Base-by-base conservation (phyloP, 1,140 invertebrate species). In the Vollenhovia emeryi region DNA sequence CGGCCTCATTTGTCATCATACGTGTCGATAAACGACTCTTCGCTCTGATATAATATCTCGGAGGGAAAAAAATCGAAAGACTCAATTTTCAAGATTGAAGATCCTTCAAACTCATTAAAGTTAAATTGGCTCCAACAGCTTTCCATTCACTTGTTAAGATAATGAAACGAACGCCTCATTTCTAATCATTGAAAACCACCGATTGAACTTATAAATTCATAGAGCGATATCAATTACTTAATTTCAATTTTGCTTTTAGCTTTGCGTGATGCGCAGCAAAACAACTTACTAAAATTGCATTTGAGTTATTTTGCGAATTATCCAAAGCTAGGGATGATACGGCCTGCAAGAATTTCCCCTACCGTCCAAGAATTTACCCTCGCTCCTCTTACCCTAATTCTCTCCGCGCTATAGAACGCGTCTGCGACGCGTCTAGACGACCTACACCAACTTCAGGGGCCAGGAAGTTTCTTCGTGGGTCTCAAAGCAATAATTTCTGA, bases 381-480 rank as follows among this genome's bases (percentile, higher is more conserved):
- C 36, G 62, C 69, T 55, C 45, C 55, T 83, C 66, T 78, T 85
- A 86, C 68, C 86, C 88, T 74, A 85, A 74, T 86, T 82, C 59
- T 62, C 50, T 57, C 50, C 59, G 66, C 15, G 27, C 45, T 74
- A 52, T 50, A 79, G 88, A 85, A 57, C 71, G 52, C 71, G 88
- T 91, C 88, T 91, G 85, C 84, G 69, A 88, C 86, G 84, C 62
- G 90, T 91, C 90, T 88, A 86, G 87, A 92, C 89, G 89, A 89
- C 87, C 87, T 88, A 90, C 55, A 66, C 59, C 89, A 91, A 90
- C 83, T 75, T 89, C 15, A 43, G 21, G 43, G 59, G 55, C 36
- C 24, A 76, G 52, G 59, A 87, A 87, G 74, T 75, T 68, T 60
- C 87, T 24, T 48, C 78, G 48, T 21, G 33, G 15, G 6, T 48